Evolutionary conservation across 2,113 vertebrate genomes (phyloP).

Genomic region (Chlamydotis undulata): DNA sequence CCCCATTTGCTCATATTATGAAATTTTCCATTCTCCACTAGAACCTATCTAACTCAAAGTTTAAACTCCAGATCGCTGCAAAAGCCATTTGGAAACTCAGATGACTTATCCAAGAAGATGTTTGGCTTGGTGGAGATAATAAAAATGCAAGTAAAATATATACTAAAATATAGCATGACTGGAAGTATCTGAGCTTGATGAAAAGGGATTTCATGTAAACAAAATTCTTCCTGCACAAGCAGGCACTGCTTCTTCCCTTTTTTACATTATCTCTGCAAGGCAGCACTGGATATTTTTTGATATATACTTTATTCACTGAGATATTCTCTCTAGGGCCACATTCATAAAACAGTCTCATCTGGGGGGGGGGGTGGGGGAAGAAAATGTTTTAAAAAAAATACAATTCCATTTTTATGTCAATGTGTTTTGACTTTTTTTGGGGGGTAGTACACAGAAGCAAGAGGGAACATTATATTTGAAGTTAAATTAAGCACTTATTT

Average conservation of each 20-base stretch:
- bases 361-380: too few species aligned
- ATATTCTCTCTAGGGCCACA: background rate
- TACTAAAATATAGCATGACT: background rate
- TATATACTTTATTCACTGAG: background rate
- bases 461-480: background rate
- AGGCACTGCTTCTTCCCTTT: background rate
- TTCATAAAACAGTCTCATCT: background rate
- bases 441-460: background rate
- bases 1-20: background rate
- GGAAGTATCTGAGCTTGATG: background rate
- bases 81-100: conserved; percentile 18
- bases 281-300: background rate
- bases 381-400: background rate
- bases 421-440: background rate
- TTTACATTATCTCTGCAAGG: background rate
- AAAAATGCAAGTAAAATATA: conserved; percentile 26
- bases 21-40: background rate
- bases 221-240: background rate
- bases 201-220: background rate
- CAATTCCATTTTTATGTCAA: background rate
- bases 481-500: background rate
- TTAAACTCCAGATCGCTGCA: conserved; percentile 1
- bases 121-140: background rate
- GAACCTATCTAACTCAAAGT: background rate
- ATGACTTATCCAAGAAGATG: background rate